Evolutionary conservation across 1,140 invertebrate genomes (phyloP).

Genomic region (Asbolus verrucosus): DNA sequence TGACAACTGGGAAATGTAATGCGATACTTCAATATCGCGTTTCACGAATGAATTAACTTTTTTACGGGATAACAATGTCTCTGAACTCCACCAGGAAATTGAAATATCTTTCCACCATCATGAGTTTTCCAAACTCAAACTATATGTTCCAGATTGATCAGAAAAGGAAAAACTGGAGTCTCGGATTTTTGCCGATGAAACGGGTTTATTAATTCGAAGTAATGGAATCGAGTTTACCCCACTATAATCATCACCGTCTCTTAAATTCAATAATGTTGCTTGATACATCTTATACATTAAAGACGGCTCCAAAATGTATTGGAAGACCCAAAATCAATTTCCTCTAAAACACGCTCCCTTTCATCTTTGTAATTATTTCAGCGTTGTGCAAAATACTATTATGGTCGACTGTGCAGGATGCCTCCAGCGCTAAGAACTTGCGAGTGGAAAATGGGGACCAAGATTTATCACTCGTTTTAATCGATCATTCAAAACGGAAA

Average conservation of each 20-base stretch:
- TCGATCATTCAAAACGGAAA: no score
- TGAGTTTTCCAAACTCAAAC: constrained; percentile 15
- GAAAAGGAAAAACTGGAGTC: not conserved
- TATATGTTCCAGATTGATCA: constrained; percentile 12
- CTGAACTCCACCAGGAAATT: constrained; percentile 47
- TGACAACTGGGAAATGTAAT: constrained; percentile 52
- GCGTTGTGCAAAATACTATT: constrained; percentile 42
- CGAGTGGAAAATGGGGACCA: no score
- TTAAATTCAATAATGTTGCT: constrained; percentile 34
- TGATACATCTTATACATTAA: constrained; percentile 44
- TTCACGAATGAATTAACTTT: constrained; percentile 54
- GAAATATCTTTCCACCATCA: constrained; percentile 50
- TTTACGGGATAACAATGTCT: constrained; percentile 39
- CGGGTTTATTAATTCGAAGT: no score
- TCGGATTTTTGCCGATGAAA: not conserved
- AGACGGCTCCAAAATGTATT: constrained; percentile 48
- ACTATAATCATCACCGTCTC: constrained; percentile 18
- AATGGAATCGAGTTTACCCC: not conserved
- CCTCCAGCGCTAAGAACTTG: no score
- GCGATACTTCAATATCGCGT: constrained; percentile 51
- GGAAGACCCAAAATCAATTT: constrained; percentile 50
- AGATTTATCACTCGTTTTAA: no score
- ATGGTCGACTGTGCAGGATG: constrained; percentile 1
- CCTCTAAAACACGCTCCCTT: constrained; percentile 48
- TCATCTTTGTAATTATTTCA: constrained; percentile 53